A percentile compares a stretch with the other conserved stretches of the same genome.
These are phyloP conservation scores for Shinisaurus crocodilurus DNA, from an alignment of 2,113 vertebrate species.

Conservation along the genomic window DNA sequence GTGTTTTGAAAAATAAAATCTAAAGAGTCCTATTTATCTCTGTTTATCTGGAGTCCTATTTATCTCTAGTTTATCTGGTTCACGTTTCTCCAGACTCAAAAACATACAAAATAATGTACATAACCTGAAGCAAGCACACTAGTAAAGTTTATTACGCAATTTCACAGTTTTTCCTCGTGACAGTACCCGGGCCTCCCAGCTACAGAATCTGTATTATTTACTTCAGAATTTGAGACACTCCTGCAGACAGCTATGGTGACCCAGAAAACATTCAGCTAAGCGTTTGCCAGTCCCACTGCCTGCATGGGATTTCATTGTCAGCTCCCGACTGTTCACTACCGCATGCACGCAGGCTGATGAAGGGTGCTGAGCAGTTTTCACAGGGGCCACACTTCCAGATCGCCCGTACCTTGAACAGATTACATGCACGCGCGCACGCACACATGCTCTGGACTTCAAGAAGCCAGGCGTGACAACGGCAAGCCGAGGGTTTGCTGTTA, in stretches of 20 bases:
- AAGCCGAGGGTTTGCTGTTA: conserved; percentile 36
- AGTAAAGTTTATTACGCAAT: neutral
- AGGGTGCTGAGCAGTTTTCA: neutral
- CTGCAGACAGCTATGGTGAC: neutral
- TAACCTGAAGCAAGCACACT: neutral
- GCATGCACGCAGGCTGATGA: neutral
- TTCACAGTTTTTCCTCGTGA: neutral
- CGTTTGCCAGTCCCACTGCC: neutral
- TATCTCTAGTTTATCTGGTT: neutral
- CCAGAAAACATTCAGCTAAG: neutral
- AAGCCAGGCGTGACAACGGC: conserved; percentile 52
- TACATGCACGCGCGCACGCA: neutral
- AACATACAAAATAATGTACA: neutral
- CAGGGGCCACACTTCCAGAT: neutral
- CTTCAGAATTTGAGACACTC: neutral
- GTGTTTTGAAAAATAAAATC: neutral
- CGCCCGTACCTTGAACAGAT: neutral
- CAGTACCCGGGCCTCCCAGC: neutral
- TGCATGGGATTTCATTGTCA: too few relatives aligned
- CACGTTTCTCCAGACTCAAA: neutral
- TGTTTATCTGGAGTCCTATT: neutral
- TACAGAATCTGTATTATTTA: neutral
- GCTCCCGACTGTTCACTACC: neutral
- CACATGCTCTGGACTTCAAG: conserved; percentile 12
- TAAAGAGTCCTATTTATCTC: neutral